Evolutionary conservation across 1,140 invertebrate genomes (phyloP), one percentile per base, ranked within the genome.

Genomic region (Monochamus saltuarius): DNA sequence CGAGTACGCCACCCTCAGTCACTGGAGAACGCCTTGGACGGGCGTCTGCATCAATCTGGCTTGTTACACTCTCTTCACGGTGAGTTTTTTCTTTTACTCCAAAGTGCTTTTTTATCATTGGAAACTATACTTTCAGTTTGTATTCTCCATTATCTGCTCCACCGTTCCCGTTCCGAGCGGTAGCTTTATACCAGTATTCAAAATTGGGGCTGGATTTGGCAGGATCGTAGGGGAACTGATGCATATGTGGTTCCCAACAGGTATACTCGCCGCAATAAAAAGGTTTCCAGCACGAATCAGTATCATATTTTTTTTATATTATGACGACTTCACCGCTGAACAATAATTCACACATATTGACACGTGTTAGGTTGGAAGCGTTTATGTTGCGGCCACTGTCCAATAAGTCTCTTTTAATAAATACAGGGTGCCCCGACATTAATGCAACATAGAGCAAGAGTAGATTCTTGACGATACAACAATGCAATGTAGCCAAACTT

Each of bases 151-250:
- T 64, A 84, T 99, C 61, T 91, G 94, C 39, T 97, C 94, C 37
- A 99, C 97, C 0, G 85, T 99, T 36, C 95, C 95, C 0, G 92
- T 98, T 17, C 95, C 95, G 3, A 92, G 93, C 50, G 96, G 96
- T 52, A 91, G 94, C 59, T 98, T 98, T 78, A 97, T 98, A 64
- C 95, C 96, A 1, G 91, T 97, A 2, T 98, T 98, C 75, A 87
- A 87, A 78, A 95, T 99, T 72, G 97, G 95, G 35, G 97, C 96
- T 9, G 91, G 91, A 0, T 84, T 99, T 56, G 97, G 97, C 10
- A 81, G 97, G 53, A 80, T 95, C 22, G 86, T 97, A 29, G 95
- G 95, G 0, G 97, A 99, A 79, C 80, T 88, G 2, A 97, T 99
- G 90, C 92, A 94, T 63, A 79, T 91, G 40, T 90, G 89, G 83